Evolutionary conservation across 2,888 invertebrate genomes (phyloP).

Genomic region (Agriopis marginaria): DNA sequence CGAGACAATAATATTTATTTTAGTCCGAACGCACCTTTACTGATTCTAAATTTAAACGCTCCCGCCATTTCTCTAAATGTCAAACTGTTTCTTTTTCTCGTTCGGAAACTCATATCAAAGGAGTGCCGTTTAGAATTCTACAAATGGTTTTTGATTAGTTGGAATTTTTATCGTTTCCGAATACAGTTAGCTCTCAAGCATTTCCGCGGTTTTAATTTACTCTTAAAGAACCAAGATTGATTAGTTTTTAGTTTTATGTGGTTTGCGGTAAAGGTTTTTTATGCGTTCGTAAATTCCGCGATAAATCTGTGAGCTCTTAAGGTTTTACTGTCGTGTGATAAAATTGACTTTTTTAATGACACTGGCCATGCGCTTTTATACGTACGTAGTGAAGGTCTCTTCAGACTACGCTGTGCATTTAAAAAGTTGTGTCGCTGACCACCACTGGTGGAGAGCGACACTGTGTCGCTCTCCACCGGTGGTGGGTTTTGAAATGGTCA

Average conservation of each 20-base stretch:
- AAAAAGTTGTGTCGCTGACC: too few relatives aligned
- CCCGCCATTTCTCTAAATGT: conserved; percentile 36
- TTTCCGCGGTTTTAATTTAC: conserved; percentile 56
- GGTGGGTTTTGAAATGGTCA: too few relatives aligned
- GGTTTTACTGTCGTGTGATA: conserved; percentile 45
- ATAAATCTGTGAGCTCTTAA: conserved; percentile 42
- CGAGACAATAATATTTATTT: conserved; percentile 45
- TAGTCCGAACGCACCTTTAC: conserved; percentile 43
- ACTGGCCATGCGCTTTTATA: conserved; percentile 20
- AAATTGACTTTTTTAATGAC: conserved; percentile 49
- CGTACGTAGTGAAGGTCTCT: background rate
- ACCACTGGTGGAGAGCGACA: too few relatives aligned
- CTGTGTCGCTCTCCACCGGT: too few relatives aligned
- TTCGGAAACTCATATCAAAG: conserved; percentile 56
- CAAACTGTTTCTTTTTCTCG: conserved; percentile 49
- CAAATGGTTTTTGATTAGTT: conserved; percentile 44
- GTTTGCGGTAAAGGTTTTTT: conserved; percentile 39
- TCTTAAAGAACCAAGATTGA: conserved; percentile 40
- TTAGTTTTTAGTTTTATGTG: conserved; percentile 41
- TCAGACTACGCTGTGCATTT: background rate
- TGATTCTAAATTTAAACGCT: conserved; percentile 43
- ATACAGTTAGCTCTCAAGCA: conserved; percentile 56
- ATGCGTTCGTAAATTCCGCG: conserved; percentile 42
- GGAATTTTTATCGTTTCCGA: conserved; percentile 74
- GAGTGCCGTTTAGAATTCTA: conserved; percentile 47